phyloP scores from a whole-genome alignment of 2,113 vertebrate species.

The Chlorodrepanis virens region DNA sequence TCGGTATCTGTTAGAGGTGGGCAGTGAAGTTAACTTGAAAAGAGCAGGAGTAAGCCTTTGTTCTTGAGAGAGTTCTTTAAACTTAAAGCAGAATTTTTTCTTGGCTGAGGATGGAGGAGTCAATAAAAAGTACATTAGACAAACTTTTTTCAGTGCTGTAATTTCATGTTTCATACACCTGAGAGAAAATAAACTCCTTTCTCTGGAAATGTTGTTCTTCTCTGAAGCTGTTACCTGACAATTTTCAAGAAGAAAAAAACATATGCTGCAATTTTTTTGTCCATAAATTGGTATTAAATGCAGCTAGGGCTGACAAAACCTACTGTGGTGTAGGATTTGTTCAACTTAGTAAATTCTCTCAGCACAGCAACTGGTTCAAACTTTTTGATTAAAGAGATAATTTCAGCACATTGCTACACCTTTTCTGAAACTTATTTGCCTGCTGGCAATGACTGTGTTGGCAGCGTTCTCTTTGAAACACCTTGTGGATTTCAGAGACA shows the following conservation, averaged over 20 bases:
- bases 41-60: background rate
- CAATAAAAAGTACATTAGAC: constrained; percentile 30
- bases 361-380: background rate
- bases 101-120: background rate
- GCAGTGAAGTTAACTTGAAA: constrained; percentile 21
- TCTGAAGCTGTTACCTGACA: constrained; percentile 10
- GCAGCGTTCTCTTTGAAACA: background rate
- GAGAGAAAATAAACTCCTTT: constrained; percentile 18
- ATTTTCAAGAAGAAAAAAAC: constrained; percentile 15
- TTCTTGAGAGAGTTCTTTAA: constrained; percentile 49
- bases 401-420: background rate
- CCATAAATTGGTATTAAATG: background rate
- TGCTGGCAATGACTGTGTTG: background rate
- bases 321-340: background rate
- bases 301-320: background rate
- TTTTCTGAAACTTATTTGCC: background rate
- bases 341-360: background rate
- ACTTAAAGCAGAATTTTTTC: background rate
- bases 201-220: background rate
- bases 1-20: background rate
- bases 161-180: background rate
- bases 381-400: background rate
- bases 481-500: background rate
- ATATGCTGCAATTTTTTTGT: background rate
- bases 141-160: background rate